phyloP scores from a whole-genome alignment of 2,797 vertebrate genomes.

The Aphelocoma californica region DNA sequence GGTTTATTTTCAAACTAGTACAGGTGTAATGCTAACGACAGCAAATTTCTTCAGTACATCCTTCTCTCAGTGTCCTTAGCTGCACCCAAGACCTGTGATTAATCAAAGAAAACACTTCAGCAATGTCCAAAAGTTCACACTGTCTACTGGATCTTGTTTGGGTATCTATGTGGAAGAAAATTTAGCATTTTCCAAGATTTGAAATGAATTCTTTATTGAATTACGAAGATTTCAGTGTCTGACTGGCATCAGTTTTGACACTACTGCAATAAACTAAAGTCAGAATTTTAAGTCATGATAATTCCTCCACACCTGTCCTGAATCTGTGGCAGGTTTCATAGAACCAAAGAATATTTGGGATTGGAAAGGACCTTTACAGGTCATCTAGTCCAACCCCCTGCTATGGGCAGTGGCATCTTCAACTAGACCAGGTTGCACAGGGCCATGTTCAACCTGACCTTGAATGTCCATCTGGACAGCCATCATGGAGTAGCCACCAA shows the following conservation, averaged over 20 bases:
- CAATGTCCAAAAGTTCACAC: not conserved
- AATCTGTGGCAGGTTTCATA: not conserved
- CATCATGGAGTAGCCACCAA: not conserved
- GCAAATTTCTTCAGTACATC: not conserved
- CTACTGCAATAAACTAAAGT: not conserved
- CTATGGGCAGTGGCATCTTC: not conserved
- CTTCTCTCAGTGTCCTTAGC: not conserved
- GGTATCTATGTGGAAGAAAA: not conserved
- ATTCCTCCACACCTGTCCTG: not conserved
- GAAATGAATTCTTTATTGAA: not conserved
- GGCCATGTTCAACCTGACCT: rapidly evolving
- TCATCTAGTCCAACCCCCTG: not conserved
- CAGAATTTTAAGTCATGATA: not conserved
- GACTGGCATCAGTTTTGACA: not conserved
- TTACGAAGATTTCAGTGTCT: not conserved
- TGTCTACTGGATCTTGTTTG: not conserved
- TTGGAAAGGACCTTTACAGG: not conserved
- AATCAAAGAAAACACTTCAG: not conserved
- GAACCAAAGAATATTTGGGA: not conserved
- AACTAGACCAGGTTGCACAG: not conserved
- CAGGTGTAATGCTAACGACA: not conserved
- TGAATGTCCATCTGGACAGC: not conserved
- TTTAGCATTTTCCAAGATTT: not conserved
- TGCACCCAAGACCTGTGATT: not conserved
- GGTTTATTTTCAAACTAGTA: too few relatives aligned